Evolutionary conservation across 2,888 invertebrate species (phyloP), one percentile per base, ranked within the genome.

Genomic region (Chrysotoxum bicinctum): DNA sequence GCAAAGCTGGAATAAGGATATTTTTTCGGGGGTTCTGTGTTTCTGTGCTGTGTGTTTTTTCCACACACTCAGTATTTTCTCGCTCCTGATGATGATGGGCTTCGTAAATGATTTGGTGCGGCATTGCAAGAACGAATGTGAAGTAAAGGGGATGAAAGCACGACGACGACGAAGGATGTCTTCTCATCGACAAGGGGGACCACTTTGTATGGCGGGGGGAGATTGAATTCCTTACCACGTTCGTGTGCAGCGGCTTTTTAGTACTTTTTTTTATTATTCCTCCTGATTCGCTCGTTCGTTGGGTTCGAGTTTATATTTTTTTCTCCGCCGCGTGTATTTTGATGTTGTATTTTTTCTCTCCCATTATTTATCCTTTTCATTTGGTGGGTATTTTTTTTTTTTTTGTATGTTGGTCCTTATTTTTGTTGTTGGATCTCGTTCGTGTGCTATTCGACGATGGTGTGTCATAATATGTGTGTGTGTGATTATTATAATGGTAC

Each of bases 401-500:
- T 52, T 75, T 16, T 64, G 69, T 66, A 52, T 72, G 72, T 62
- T 62, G 62, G 64, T 64, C 64, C 64, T 64, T 64, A 30, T 64
- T 58, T 56, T 45, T 64, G 64, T 64, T 64, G 62, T 43, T 62
- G 62, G 62, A 26, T 62, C 62, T 40, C 60, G 52, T 69, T 64
- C 60, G 66, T 58, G 75, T 66, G 64, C 74, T 62, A 43, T 43
- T 8, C 43, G 43, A 43, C 8, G 76, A 50, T 50, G 66, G 66
- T 66, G 62, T 87, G 69, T 76, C 87, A 81, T 85, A 85, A 85
- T 84, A 62, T 84, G 84, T 85, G 83, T 85, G 81, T 85, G 84
- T 69, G 74, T 82, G 86, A 81, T 86, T 86, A 86, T 86, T 86
- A 85, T 84, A 81, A 87, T 77, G 83, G 87, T 87, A 88, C 87